Percentiles rank a stretch among this genome's conserved stretches.
These are phyloP conservation scores for Catharus fuscescens DNA, from an alignment of 2,113 vertebrate genomes.

Conservation along the genomic window DNA sequence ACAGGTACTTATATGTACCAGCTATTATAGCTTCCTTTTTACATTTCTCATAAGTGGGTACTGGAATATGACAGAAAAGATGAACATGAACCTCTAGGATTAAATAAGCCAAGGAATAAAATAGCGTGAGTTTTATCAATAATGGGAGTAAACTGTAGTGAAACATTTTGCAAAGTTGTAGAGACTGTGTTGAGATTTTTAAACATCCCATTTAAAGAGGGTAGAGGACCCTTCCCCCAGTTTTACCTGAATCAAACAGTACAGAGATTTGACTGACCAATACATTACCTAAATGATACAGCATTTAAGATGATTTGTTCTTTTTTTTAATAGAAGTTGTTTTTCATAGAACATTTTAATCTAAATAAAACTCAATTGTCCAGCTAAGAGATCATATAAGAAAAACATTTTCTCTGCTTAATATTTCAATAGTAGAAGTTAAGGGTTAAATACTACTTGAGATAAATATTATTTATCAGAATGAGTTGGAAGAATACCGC, in stretches of 20 bases:
- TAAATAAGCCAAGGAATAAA: neutral
- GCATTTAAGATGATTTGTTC: neutral
- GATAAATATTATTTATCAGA: neutral
- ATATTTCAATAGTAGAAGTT: neutral
- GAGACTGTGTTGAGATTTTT: neutral
- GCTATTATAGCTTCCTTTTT: neutral
- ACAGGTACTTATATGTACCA: neutral
- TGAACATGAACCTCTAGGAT: neutral
- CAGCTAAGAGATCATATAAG: neutral
- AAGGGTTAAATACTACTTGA: neutral
- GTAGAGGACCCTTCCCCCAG: neutral
- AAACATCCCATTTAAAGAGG: neutral
- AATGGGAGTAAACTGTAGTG: neutral
- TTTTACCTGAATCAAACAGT: neutral
- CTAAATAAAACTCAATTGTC: neutral
- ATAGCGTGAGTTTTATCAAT: neutral
- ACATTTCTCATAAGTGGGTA: neutral
- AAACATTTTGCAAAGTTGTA: neutral
- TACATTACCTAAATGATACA: neutral
- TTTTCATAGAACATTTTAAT: neutral
- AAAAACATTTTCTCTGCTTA: neutral
- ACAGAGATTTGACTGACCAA: neutral
- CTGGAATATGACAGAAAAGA: neutral
- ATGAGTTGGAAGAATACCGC: neutral
- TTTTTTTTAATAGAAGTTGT: neutral